Base-by-base conservation (phyloP, 2,113 vertebrate species). In the Bagarius yarrelli region DNA sequence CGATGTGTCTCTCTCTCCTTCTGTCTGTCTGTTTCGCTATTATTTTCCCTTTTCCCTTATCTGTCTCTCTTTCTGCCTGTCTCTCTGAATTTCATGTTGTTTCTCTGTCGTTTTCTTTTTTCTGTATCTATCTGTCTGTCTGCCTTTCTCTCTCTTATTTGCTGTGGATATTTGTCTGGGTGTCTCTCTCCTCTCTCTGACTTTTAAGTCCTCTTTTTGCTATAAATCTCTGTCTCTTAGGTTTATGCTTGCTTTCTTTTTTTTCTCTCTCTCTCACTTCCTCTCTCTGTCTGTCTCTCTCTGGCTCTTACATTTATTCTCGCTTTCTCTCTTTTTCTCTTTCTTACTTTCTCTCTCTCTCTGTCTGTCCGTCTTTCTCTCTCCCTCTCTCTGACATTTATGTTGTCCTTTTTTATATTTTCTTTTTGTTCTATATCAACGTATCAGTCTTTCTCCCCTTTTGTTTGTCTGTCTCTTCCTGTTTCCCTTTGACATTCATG, bases 381-480 rank as follows among this genome's bases (percentile, higher is more conserved):
- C 61, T 34, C 61, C 32, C n/a, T 5, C 61, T 21, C 2, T 0
- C 4, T 32, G 27, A 40, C 6, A n/a, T n/a, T n/a, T n/a, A n/a
- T n/a, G n/a, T n/a, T 40, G 36, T 40, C 36, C 3, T 40, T 6
- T 6, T 40, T 40, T 40, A 4, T 40, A 40, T 40, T 40, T 40
- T 40, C 36, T 40, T 40, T 40, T 40, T 40, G 36, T 40, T 40
- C 36, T 3, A 40, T 6, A 40, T 40, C n/a, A 18, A 32, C 44
- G 2, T 78, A 44, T 56, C 50, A 47, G 50, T 25, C 32, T 34
- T 19, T 80, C 70, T 67, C n/a, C 69, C 52, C 19, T n/a, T 81
- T 21, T 76, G 21, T 23, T 25, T 15, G 61, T 59, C 30, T 36
- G 19, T 25, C 18, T 56, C 18, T 55, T 34, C 8, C 36, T 72